Conservation (phyloP, 2,113 vertebrate genomes). For the Bambusicola thoracicus region DNA sequence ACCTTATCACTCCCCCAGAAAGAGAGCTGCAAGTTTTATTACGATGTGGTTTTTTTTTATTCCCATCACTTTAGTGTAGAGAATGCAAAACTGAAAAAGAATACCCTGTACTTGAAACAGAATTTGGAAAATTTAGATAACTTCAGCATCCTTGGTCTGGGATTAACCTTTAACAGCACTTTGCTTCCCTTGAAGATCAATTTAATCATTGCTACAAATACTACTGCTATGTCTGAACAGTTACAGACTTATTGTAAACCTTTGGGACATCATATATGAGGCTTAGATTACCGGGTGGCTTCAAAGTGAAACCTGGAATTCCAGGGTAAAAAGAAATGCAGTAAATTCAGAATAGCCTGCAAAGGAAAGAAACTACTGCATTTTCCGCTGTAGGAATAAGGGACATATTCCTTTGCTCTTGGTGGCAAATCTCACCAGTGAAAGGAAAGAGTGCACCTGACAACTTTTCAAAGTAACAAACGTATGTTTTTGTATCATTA, state of each 20-base stretch:
- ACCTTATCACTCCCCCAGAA: background rate
- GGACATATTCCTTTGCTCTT: background rate
- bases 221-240: background rate
- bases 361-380: background rate
- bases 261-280: background rate
- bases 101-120: background rate
- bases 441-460: background rate
- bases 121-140: background rate
- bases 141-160: background rate
- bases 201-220: background rate
- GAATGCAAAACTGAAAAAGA: background rate
- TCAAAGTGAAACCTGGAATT: background rate
- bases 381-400: background rate
- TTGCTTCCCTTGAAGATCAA: background rate
- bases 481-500: background rate
- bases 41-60: background rate
- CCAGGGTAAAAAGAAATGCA: background rate
- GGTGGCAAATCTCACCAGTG: background rate
- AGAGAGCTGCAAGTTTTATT: background rate
- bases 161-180: background rate
- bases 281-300: background rate
- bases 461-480: background rate
- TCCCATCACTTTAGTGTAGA: background rate
- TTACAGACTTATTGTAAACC: background rate
- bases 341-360: fast-evolving